Evolutionary conservation across 2,113 vertebrate species (phyloP).

Genomic region (Bubo scandiacus): DNA sequence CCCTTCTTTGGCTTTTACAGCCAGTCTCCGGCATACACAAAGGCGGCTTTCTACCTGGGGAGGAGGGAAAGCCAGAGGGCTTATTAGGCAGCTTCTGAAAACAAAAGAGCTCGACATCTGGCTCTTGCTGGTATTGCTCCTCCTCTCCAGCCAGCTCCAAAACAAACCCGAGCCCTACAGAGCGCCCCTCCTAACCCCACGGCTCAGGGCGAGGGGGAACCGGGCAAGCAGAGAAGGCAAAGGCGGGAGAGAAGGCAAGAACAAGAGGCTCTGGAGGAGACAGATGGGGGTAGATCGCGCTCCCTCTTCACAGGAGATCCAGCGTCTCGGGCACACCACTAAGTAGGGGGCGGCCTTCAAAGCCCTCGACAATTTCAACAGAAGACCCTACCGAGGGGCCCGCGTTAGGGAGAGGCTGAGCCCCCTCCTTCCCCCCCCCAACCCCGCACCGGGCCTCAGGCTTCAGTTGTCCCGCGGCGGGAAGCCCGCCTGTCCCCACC

Average conservation of each 20-base stretch:
- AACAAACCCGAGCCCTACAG: not conserved
- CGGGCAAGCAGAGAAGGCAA: not conserved
- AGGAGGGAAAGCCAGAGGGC: not conserved
- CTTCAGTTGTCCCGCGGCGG: not conserved
- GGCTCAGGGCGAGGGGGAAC: not conserved
- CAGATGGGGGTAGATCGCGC: rapidly evolving
- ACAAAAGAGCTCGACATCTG: conserved; percentile 63
- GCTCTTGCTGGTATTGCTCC: not conserved
- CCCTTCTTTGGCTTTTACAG: conserved; percentile 4
- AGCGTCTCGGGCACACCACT: not conserved
- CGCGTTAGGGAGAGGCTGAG: not conserved
- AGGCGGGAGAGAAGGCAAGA: not conserved
- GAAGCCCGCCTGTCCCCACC: not conserved
- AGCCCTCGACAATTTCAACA: not conserved
- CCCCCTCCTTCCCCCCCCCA: not conserved
- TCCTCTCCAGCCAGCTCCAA: conserved; percentile 13
- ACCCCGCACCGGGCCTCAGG: not conserved
- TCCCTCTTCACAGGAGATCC: not conserved
- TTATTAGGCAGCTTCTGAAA: conserved; percentile 28
- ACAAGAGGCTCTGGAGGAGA: no score
- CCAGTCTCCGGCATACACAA: not conserved
- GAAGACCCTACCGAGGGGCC: not conserved
- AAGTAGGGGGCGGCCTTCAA: not conserved
- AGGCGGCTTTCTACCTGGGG: conserved; percentile 32
- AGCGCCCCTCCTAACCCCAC: not conserved